These are phyloP conservation scores for Fundulus diaphanus DNA, from an alignment of 2,797 vertebrate genomes.

Conservation along the genomic window DNA sequence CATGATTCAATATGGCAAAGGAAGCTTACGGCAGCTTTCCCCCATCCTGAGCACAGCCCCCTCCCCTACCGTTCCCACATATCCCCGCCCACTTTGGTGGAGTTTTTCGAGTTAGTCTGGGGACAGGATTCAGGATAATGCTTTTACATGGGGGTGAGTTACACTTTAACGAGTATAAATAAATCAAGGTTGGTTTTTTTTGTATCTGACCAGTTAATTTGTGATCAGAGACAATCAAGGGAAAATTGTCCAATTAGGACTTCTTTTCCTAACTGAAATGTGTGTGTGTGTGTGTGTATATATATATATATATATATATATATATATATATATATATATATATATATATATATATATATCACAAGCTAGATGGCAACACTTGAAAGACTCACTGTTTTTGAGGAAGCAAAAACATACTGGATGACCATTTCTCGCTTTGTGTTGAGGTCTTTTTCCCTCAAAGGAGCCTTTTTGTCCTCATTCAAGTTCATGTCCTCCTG, in stretches of 20 bases:
- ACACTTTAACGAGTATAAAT: background rate
- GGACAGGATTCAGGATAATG: too few relatives aligned
- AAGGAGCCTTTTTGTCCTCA: slow-evolving; percentile 95
- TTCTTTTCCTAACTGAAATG: background rate
- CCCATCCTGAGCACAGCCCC: too few relatives aligned
- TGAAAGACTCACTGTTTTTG: slow-evolving; percentile 88
- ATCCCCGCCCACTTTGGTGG: too few relatives aligned
- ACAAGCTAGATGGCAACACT: background rate
- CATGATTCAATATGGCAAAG: too few relatives aligned
- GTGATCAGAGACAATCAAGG: background rate
- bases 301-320: too few relatives aligned
- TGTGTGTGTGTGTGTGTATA: too few relatives aligned
- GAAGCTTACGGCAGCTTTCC: too few relatives aligned
- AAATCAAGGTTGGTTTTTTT: background rate
- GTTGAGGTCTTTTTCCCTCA: slow-evolving; percentile 94
- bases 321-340: too few relatives aligned
- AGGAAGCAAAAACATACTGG: slow-evolving; percentile 93
- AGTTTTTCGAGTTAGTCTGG: too few relatives aligned
- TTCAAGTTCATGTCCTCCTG: slow-evolving; percentile 99
- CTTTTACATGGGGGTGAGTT: too few relatives aligned
- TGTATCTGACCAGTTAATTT: background rate
- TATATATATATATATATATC: too few relatives aligned
- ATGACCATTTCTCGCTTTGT: slow-evolving; percentile 98
- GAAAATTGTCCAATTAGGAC: background rate
- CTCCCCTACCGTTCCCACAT: too few relatives aligned